Conservation (phyloP, 2,888 invertebrate species). For the Zygothrica quintamaculata region DNA sequence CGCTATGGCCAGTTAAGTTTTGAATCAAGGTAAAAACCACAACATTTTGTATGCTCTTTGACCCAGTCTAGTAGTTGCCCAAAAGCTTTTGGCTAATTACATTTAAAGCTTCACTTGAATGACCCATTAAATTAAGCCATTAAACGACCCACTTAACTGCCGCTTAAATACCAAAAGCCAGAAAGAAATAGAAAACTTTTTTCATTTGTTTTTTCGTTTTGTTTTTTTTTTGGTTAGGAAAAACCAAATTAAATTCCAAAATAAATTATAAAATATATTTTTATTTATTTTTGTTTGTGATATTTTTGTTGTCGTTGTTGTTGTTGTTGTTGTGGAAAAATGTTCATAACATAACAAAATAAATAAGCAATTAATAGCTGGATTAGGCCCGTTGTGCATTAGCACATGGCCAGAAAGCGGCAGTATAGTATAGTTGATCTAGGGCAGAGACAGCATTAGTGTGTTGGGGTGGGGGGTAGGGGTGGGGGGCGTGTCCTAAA, state of each 20-base stretch:
- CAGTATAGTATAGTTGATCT: too few relatives aligned
- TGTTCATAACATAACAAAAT: constrained; percentile 61
- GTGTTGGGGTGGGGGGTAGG: too few relatives aligned
- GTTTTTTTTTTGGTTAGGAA: constrained; percentile 11
- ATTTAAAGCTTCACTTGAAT: constrained; percentile 58
- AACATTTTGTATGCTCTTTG: constrained; percentile 38
- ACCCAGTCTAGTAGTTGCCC: constrained; percentile 22
- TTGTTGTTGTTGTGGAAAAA: constrained; percentile 36
- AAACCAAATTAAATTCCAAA: constrained; percentile 59
- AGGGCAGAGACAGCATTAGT: not conserved
- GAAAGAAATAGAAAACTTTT: constrained; percentile 17
- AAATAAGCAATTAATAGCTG: constrained; percentile 69
- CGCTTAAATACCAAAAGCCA: constrained; percentile 22
- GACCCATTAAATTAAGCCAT: constrained; percentile 73
- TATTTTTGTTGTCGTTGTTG: too few relatives aligned
- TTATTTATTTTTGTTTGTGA: too few relatives aligned
- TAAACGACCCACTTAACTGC: constrained; percentile 69
- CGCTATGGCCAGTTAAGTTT: not conserved
- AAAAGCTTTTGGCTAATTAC: constrained; percentile 39
- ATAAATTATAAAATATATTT: constrained; percentile 31
- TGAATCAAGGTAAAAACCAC: constrained; percentile 53
- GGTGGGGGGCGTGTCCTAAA: constrained; percentile 9
- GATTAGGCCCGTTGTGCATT: constrained; percentile 14
- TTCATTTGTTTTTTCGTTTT: too few relatives aligned
- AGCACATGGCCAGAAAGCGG: too few relatives aligned